Evolutionary conservation across 2,113 vertebrate species (phyloP), one percentile per base, ranked within the genome.

Genomic region (Muntiacus muntjak): DNA sequence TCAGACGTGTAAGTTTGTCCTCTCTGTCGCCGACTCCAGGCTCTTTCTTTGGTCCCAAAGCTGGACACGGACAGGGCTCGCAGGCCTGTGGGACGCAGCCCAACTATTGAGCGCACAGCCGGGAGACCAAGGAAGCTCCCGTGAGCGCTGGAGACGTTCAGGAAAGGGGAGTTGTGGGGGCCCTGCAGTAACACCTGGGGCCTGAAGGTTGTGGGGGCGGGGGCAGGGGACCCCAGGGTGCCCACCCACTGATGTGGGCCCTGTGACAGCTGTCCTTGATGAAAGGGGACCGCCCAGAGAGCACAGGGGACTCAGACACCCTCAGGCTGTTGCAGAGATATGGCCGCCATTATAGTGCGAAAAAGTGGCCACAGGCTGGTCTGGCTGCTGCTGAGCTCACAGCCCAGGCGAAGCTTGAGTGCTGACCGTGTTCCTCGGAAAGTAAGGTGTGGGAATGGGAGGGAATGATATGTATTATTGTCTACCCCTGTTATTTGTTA

Each of bases 151-250:
- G 12, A 21, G 50, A 4, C 33, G 1, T 0, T 14, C 19, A 5
- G 33, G 81, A 15, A 54, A 8, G 50, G 81, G 47, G 15, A 15
- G 28, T 1, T 50, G 11, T 12, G 50, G 81, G 45, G 17, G 28
- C 78, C 79, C 52, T 36, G 28, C 19, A 4, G 19, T 8, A 25
- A 33, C 81, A 23, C 50, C 17, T 25, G 50, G 33, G 11, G 33
- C 81, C 50, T 54, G 81, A 55, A 55, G 21, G 50, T 36, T 8
- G 30, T 4, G 23, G 40, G 33, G 19, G 33, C 7, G 7, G 64
- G 33, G 33, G 1, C 8, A 1, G 16, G 16, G 16, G 36, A 0
- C 17, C 47, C 19, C 9, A 21, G 47, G 30, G 52, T 0, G 33
- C 13, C 50, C 12, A 0, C n/a, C 33, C 52, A 14, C 50, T 36